Percentiles rank a stretch among this genome's conserved stretches.
phyloP scores from a whole-genome alignment of 2,113 vertebrate species.

The Fregetta grallaria region DNA sequence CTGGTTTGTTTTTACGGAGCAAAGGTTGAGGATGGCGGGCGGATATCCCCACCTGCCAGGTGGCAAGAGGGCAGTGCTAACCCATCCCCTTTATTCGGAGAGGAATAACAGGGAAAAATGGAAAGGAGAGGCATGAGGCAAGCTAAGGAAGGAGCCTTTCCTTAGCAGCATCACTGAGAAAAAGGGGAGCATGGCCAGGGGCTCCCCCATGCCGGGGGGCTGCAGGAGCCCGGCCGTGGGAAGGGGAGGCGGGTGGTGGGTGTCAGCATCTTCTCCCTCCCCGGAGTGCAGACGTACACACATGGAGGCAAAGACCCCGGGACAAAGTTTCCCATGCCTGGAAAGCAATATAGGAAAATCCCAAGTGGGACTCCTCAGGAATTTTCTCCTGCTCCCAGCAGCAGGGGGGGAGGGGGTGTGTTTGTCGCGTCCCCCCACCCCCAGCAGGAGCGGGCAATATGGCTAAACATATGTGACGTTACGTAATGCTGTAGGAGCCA shows the following conservation, averaged over 20 bases:
- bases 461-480: not conserved
- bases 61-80: not conserved
- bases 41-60: not conserved
- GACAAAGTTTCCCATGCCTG: too few relatives aligned
- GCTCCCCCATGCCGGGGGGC: not conserved
- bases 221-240: not conserved
- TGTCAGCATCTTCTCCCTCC: not conserved
- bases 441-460: not conserved
- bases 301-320: not conserved
- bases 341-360: not conserved
- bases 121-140: not conserved
- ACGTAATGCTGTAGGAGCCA: not conserved
- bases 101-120: not conserved
- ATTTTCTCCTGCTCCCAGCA: not conserved
- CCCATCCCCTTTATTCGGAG: accelerated
- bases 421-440: not conserved
- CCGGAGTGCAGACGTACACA: accelerated
- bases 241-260: not conserved
- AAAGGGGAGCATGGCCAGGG: not conserved
- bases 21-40: not conserved
- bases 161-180: not conserved
- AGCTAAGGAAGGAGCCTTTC: not conserved
- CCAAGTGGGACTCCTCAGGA: not conserved
- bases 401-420: not conserved
- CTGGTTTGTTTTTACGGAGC: accelerated